Evolutionary conservation across 2,888 invertebrate genomes (phyloP).

Genomic region (Cryptophagus acutangulus): DNA sequence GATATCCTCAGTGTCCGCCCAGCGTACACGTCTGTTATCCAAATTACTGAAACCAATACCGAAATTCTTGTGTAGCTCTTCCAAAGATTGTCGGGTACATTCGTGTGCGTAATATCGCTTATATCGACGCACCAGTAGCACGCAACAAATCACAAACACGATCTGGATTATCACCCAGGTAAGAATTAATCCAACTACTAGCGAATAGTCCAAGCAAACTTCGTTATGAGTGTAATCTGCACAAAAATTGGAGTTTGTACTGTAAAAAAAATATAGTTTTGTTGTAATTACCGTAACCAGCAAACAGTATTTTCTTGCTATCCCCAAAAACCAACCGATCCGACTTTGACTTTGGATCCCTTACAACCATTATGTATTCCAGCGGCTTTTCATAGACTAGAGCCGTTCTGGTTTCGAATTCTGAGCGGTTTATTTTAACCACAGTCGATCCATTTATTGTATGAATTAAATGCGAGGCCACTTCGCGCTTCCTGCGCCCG

Average conservation of each 20-base stretch:
- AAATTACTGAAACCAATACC: constrained; percentile 60
- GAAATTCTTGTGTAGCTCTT: constrained; percentile 56
- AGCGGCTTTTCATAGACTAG: constrained; percentile 49
- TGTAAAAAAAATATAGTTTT: constrained; percentile 11
- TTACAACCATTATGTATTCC: constrained; percentile 56
- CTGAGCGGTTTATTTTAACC: constrained; percentile 27
- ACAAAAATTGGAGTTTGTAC: constrained; percentile 17
- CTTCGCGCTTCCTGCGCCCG: constrained; percentile 41
- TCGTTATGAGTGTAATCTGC: constrained; percentile 43
- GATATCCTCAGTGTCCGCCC: constrained; percentile 54
- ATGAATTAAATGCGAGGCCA: constrained; percentile 21
- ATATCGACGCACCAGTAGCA: constrained; percentile 54
- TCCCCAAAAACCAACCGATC: constrained; percentile 63
- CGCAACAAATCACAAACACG: constrained; percentile 52
- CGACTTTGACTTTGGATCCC: constrained; percentile 54
- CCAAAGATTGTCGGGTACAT: constrained; percentile 46
- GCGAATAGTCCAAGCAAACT: constrained; percentile 46
- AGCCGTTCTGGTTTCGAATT: constrained; percentile 24
- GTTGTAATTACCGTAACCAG: constrained; percentile 50
- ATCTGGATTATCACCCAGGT: constrained; percentile 55
- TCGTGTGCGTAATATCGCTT: constrained; percentile 50
- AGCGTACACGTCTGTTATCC: constrained; percentile 64
- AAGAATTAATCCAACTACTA: constrained; percentile 57
- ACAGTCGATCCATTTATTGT: constrained; percentile 33
- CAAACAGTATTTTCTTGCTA: constrained; percentile 52